A percentile compares a stretch with the other conserved stretches of the same genome.
Evolutionary conservation across 1,140 invertebrate species (phyloP).

Genomic region (Cydia fagiglandana): DNA sequence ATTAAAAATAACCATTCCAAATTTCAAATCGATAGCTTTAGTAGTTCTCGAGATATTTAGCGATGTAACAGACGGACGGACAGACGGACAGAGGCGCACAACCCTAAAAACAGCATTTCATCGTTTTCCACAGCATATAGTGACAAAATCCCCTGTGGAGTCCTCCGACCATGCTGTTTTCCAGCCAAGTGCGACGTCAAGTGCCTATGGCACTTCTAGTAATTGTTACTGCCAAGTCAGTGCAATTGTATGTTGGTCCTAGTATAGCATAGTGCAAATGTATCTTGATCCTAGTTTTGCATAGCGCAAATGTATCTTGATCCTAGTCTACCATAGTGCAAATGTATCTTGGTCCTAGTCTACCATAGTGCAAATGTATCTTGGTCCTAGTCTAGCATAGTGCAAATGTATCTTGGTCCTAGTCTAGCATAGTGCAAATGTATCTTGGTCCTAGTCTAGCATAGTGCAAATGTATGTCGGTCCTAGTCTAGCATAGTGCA

Average conservation of each 20-base stretch:
- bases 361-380: neutral
- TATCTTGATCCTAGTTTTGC: neutral
- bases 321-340: neutral
- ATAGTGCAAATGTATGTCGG: neutral
- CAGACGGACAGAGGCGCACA: too few species aligned
- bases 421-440: neutral
- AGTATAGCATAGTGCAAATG: neutral
- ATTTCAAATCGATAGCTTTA: too few species aligned
- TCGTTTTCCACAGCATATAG: too few species aligned
- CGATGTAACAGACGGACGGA: too few species aligned
- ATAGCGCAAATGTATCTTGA: neutral
- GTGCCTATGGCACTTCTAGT: too few species aligned
- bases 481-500: neutral
- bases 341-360: neutral
- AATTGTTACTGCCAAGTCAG: too few species aligned
- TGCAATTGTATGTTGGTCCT: neutral
- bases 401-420: neutral
- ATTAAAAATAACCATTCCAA: too few species aligned
- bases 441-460: neutral
- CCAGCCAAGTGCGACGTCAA: too few species aligned
- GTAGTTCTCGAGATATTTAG: too few species aligned
- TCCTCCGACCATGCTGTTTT: too few species aligned
- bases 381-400: neutral
- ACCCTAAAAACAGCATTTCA: too few species aligned
- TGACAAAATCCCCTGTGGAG: too few species aligned